Conservation (phyloP, 2,888 invertebrate genomes). For the Heliconius hortense region DNA sequence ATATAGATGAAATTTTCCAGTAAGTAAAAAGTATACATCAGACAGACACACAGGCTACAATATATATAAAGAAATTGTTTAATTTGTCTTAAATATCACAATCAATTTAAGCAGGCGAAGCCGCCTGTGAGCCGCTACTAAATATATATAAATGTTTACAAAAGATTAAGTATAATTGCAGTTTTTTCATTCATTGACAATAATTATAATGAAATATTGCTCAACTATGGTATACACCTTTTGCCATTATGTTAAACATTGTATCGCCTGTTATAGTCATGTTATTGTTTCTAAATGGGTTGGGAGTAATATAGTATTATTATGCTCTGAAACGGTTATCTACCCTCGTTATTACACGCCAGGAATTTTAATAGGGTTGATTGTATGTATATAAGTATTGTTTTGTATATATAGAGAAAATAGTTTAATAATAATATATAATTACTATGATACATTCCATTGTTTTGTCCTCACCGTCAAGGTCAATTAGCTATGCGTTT, state of each 20-base stretch:
- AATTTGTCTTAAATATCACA: too few relatives aligned
- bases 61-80: too few relatives aligned
- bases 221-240: slow-evolving; percentile 16
- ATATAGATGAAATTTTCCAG: too few relatives aligned
- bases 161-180: too few relatives aligned
- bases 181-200: slow-evolving; percentile 1
- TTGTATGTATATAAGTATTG: slow-evolving; percentile 9
- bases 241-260: slow-evolving; percentile 22
- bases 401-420: neutral
- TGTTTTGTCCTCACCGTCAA: slow-evolving; percentile 65
- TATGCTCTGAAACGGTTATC: slow-evolving; percentile 18
- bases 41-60: too few relatives aligned
- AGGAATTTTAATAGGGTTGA: slow-evolving; percentile 12
- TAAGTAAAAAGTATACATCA: too few relatives aligned
- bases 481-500: slow-evolving; percentile 63
- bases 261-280: slow-evolving; percentile 25
- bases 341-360: slow-evolving; percentile 8
- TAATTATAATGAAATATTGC: slow-evolving; percentile 3
- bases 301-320: slow-evolving; percentile 23
- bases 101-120: too few relatives aligned
- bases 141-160: neutral
- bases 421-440: slow-evolving; percentile 23
- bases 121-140: too few relatives aligned
- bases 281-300: slow-evolving; percentile 27
- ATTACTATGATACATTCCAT: slow-evolving; percentile 28